phyloP scores from a whole-genome alignment of 2,888 invertebrate species.

The Thyatira batis region DNA sequence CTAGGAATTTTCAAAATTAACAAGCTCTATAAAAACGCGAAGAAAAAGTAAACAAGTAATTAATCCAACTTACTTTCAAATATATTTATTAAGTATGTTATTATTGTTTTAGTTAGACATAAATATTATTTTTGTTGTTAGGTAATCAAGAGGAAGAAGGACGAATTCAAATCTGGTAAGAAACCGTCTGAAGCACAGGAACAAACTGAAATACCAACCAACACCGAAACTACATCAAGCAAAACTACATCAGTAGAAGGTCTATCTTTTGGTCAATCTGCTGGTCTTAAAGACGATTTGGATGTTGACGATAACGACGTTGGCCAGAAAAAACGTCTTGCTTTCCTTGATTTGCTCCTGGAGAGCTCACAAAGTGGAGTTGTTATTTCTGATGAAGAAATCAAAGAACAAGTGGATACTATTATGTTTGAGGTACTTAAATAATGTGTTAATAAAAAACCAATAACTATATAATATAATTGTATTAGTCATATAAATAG shows the following conservation, averaged over 20 bases:
- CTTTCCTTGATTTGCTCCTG: conserved; percentile 93
- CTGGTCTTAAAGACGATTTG: conserved; percentile 89
- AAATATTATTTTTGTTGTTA: conserved; percentile 23
- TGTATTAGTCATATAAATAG: not conserved
- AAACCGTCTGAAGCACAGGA: conserved; percentile 63
- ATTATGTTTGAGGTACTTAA: conserved; percentile 91
- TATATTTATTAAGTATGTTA: no score
- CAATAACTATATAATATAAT: not conserved
- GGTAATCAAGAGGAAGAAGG: conserved; percentile 88
- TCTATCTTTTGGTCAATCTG: conserved; percentile 87
- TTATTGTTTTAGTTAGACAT: no score
- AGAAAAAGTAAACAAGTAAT: no score
- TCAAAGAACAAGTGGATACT: conserved; percentile 92
- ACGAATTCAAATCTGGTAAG: conserved; percentile 86
- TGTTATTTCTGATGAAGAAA: conserved; percentile 88
- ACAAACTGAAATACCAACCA: conserved; percentile 29
- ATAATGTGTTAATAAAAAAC: no score
- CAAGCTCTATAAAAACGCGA: no score
- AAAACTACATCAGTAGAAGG: conserved; percentile 83
- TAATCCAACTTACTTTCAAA: no score
- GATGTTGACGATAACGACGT: conserved; percentile 90
- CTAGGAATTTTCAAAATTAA: no score
- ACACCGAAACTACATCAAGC: conserved; percentile 33
- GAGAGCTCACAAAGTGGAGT: conserved; percentile 89
- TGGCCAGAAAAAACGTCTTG: conserved; percentile 91